phyloP scores from a whole-genome alignment of 1,140 invertebrate species.

The Hyposmocoma kahamanoa region DNA sequence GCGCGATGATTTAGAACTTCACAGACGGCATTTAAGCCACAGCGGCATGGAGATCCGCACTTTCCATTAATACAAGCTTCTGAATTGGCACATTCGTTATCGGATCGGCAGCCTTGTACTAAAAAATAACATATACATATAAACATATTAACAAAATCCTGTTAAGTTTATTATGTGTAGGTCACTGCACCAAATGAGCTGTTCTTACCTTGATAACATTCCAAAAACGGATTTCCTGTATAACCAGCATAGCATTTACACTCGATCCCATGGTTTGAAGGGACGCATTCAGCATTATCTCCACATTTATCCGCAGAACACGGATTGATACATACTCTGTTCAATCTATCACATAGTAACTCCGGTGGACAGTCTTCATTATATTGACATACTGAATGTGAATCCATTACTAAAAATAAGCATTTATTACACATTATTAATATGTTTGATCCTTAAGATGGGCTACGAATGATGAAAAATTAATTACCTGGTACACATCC shows the following conservation, averaged over 20 bases:
- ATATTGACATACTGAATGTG: slow-evolving; percentile 87
- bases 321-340: slow-evolving; percentile 87
- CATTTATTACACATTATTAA: neutral
- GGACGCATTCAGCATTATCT: slow-evolving; percentile 86
- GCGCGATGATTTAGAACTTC: slow-evolving; percentile 83
- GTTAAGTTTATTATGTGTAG: slow-evolving; percentile 29
- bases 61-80: slow-evolving; percentile 84
- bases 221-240: slow-evolving; percentile 85
- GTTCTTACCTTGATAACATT: slow-evolving; percentile 80
- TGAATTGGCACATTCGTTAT: slow-evolving; percentile 79
- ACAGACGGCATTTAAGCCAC: slow-evolving; percentile 84
- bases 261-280: slow-evolving; percentile 83
- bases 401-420: slow-evolving; percentile 74
- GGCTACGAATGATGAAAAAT: neutral
- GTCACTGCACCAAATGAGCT: slow-evolving; percentile 78
- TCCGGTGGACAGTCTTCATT: slow-evolving; percentile 91
- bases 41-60: slow-evolving; percentile 84
- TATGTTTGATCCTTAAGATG: neutral
- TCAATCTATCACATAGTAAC: slow-evolving; percentile 86
- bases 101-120: slow-evolving; percentile 80
- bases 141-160: neutral
- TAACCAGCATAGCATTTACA: slow-evolving; percentile 86
- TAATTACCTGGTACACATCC: slow-evolving; percentile 83
- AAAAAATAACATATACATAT: slow-evolving; percentile 16
- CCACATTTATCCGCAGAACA: slow-evolving; percentile 89